These are phyloP conservation scores for Propithecus perrieri DNA, from an alignment of 2,797 vertebrate genomes.

Conservation along the genomic window DNA sequence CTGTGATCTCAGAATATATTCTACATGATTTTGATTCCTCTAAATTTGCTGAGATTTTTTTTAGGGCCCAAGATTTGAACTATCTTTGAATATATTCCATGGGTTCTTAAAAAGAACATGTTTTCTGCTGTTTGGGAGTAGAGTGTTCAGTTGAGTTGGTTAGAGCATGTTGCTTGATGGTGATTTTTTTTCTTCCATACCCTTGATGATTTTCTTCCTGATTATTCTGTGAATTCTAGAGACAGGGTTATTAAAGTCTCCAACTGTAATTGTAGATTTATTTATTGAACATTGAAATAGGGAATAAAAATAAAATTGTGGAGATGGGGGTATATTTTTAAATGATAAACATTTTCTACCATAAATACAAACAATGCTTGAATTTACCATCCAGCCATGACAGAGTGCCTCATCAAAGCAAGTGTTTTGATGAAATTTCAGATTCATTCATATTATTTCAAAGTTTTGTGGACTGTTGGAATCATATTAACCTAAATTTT, in stretches of 20 bases:
- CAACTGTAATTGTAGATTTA: not conserved
- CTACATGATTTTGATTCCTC: not conserved
- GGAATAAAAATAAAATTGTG: not conserved
- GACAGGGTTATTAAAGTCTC: not conserved
- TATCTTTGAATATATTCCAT: not conserved
- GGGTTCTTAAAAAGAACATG: not conserved
- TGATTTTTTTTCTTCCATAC: not conserved
- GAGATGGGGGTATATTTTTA: not conserved
- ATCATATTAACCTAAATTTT: slow-evolving; percentile 39
- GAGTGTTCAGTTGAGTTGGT: not conserved
- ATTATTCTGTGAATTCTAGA: not conserved
- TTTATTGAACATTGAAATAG: not conserved
- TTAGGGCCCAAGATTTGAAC: not conserved
- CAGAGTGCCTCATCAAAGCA: not conserved
- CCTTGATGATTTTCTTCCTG: not conserved
- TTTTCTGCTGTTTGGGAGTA: not conserved
- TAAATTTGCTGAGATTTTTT: not conserved
- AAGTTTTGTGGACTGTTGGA: slow-evolving; percentile 15
- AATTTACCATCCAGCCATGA: not conserved
- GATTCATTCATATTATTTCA: slow-evolving; percentile 2
- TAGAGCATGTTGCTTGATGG: not conserved
- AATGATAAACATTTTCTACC: not conserved
- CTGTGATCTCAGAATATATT: not conserved
- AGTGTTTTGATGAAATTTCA: not conserved
- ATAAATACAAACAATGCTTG: not conserved